Base-by-base conservation (phyloP, 2,113 vertebrate genomes). In the Tringa solitaria region DNA sequence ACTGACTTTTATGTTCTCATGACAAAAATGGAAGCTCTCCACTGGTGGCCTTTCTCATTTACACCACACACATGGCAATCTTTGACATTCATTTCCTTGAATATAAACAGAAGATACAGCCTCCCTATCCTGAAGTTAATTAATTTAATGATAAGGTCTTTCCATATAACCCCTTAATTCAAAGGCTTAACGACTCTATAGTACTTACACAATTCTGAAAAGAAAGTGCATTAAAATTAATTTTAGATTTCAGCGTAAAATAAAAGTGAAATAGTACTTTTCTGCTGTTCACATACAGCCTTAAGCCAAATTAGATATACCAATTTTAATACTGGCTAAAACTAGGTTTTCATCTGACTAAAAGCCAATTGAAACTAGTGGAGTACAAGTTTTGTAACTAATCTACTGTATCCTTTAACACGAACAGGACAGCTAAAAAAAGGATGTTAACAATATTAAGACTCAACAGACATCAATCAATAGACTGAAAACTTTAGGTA, bases 21-120 rank as follows among this genome's bases (percentile, higher is more conserved):
- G 95, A 96, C 97, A 97, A 97, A 97, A 97, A 97, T 82, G 85
- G 95, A 84, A 88, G 92, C 63, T 97, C 98, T 98, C 87, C 97
- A 97, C 90, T 97, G 98, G 97, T 98, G 97, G 98, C 92, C 98
- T 95, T 96, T 96, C 96, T 96, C 97, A 97, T 97, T 97, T 98
- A 97, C 96, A 95, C 96, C 97, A 97, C 97, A 98, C 97, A 98
- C 96, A 97, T 93, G 92, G 96, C 67, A 91, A 96, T 95, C 92
- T 98, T 97, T 91, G 86, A 97, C 97, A 97, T 97, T 95, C 69
- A 95, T 95, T 96, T 97, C 95, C 97, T 96, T 97, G 96, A 98
- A 97, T 95, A 96, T 98, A 98, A 98, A 98, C 97, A 98, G 97
- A 97, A 96, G 95, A 98, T 94, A 89, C 35, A 96, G 94, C 83